phyloP scores from a whole-genome alignment of 2,113 vertebrate species.

The Oryzias javanicus region DNA sequence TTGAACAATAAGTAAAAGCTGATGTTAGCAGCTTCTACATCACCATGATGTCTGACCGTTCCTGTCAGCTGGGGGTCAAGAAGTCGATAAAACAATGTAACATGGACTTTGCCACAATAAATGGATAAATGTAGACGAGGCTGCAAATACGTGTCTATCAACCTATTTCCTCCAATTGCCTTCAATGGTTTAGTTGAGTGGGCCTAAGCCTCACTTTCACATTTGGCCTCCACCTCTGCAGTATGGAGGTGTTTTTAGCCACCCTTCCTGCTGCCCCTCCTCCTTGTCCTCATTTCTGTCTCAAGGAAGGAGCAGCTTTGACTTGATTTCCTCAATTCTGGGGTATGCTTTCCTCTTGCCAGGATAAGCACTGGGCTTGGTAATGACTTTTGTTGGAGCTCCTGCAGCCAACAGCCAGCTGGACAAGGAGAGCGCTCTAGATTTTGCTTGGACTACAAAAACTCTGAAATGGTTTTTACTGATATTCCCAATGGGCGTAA shows the following conservation, averaged over 20 bases:
- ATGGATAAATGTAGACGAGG: conserved; percentile 20
- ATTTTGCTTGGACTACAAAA: conserved; percentile 49
- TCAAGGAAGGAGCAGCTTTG: conserved; percentile 35
- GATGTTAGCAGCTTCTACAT: conserved; percentile 29
- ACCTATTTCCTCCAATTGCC: conserved; percentile 10
- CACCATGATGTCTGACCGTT: conserved; percentile 44
- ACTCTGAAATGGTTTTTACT: conserved; percentile 12
- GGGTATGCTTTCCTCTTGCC: conserved; percentile 57
- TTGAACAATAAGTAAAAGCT: conserved; percentile 20
- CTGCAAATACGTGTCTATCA: conserved; percentile 1
- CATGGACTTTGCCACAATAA: too few relatives aligned
- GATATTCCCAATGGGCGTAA: conserved; percentile 5
- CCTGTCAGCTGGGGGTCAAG: conserved; percentile 32
- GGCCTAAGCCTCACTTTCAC: conserved; percentile 32
- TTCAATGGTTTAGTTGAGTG: conserved; percentile 16
- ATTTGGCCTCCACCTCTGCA: conserved; percentile 45
- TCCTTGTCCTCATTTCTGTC: conserved; percentile 33
- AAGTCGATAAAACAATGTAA: conserved; percentile 49
- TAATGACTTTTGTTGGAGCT: conserved; percentile 39
- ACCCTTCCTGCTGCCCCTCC: background rate
- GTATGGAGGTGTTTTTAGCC: conserved; percentile 28
- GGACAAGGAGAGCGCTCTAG: conserved; percentile 29
- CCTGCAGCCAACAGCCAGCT: conserved; percentile 48
- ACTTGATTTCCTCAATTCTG: conserved; percentile 65
- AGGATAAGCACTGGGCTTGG: conserved; percentile 65